phyloP scores from a whole-genome alignment of 2,113 vertebrate genomes.

The Scatophagus argus region DNA sequence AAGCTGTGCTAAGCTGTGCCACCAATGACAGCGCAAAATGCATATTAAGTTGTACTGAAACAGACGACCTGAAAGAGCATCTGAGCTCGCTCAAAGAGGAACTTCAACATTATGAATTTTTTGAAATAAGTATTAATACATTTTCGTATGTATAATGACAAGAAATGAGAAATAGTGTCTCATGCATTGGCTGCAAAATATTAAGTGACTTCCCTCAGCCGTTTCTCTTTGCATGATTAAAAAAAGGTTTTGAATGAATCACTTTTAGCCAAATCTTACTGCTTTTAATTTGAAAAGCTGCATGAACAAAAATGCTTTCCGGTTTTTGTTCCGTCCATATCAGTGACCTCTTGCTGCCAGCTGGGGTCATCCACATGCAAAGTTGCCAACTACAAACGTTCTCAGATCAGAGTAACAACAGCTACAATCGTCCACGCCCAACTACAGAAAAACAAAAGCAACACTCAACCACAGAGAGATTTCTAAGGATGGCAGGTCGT shows the following conservation, averaged over 20 bases:
- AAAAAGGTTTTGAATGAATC: not conserved
- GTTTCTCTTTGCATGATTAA: not conserved
- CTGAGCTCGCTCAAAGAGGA: not conserved
- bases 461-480: not conserved
- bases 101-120: not conserved
- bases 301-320: not conserved
- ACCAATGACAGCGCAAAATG: not conserved
- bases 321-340: not conserved
- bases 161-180: not conserved
- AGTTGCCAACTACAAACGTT: not conserved
- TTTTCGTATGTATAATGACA: not conserved
- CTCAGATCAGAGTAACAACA: slow-evolving; percentile 1
- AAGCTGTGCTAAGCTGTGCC: no score
- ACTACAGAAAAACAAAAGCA: slow-evolving; percentile 33
- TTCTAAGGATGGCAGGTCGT: not conserved
- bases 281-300: slow-evolving; percentile 3
- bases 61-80: not conserved
- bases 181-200: not conserved
- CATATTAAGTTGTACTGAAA: not conserved
- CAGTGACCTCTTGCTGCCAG: not conserved
- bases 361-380: not conserved
- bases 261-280: not conserved
- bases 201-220: not conserved
- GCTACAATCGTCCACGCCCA: not conserved
- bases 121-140: not conserved